These are phyloP conservation scores for Isoperla grammatica DNA, from an alignment of 2,888 invertebrate genomes.

Conservation along the genomic window DNA sequence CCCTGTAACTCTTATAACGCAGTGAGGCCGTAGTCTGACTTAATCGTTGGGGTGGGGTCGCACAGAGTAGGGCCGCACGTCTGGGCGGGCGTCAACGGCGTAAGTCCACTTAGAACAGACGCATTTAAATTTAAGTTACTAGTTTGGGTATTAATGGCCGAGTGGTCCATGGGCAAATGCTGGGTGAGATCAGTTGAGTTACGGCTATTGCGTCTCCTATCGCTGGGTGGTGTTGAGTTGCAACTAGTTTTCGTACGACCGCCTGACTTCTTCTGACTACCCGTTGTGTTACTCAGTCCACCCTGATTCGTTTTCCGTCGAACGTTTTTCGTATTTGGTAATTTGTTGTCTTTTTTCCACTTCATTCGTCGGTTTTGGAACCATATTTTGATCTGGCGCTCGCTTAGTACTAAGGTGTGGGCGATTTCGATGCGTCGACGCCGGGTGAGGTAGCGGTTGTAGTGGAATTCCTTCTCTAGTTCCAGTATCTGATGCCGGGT, in stretches of 20 bases:
- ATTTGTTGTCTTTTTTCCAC: slow-evolving; percentile 83
- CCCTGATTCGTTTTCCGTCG: slow-evolving; percentile 71
- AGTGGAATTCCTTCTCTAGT: slow-evolving; percentile 96
- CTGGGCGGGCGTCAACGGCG: slow-evolving; percentile 49
- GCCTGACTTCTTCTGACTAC: slow-evolving; percentile 37
- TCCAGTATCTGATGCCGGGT: slow-evolving; percentile 97
- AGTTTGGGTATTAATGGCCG: slow-evolving; percentile 13
- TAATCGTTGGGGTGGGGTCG: slow-evolving; percentile 56
- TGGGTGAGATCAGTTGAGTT: slow-evolving; percentile 32
- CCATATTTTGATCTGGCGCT: slow-evolving; percentile 87
- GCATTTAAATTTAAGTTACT: slow-evolving; percentile 14
- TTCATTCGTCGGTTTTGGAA: slow-evolving; percentile 82
- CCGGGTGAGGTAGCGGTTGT: slow-evolving; percentile 92
- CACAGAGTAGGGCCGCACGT: slow-evolving; percentile 36
- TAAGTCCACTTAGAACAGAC: slow-evolving; percentile 46
- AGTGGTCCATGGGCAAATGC: slow-evolving; percentile 40
- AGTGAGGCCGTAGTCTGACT: slow-evolving; percentile 84
- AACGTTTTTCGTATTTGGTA: slow-evolving; percentile 78
- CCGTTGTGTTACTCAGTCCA: slow-evolving; percentile 56
- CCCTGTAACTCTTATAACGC: slow-evolving; percentile 22
- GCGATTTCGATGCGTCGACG: slow-evolving; percentile 96
- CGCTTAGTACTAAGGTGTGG: slow-evolving; percentile 88
- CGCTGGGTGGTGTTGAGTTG: slow-evolving; percentile 46
- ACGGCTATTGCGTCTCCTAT: slow-evolving; percentile 48
- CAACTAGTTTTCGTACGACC: slow-evolving; percentile 36